Evolutionary conservation across 2,888 invertebrate genomes (phyloP).

Genomic region (Teleiodes luculella): DNA sequence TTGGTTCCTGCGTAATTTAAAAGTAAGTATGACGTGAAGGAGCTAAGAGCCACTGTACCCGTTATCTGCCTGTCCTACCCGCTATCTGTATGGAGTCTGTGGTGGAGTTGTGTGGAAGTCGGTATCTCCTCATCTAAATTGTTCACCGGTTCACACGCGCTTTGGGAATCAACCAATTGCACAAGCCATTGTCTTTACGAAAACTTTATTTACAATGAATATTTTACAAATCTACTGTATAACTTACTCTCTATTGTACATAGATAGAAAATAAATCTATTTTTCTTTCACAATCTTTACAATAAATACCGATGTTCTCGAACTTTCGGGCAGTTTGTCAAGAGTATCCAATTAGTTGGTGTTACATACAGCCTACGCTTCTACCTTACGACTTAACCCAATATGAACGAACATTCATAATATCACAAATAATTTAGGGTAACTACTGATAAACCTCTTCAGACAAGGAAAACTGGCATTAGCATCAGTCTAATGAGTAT

Average conservation of each 20-base stretch:
- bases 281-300: slow-evolving; percentile 22
- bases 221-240: slow-evolving; percentile 69
- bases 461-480: slow-evolving; percentile 34
- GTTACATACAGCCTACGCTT: slow-evolving; percentile 10
- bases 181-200: slow-evolving; percentile 58
- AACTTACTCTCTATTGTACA: slow-evolving; percentile 60
- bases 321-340: slow-evolving; percentile 20
- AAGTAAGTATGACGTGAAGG: background rate
- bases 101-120: background rate
- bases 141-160: slow-evolving; percentile 47
- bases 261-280: slow-evolving; percentile 41
- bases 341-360: slow-evolving; percentile 14
- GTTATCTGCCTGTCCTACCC: background rate
- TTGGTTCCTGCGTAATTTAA: no score
- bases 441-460: slow-evolving; percentile 64
- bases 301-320: slow-evolving; percentile 37
- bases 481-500: slow-evolving; percentile 27
- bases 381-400: slow-evolving; percentile 35
- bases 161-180: slow-evolving; percentile 52
- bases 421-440: slow-evolving; percentile 77
- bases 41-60: background rate
- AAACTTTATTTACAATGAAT: slow-evolving; percentile 76
- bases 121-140: slow-evolving; percentile 28
- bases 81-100: background rate
- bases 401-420: slow-evolving; percentile 52